Evolutionary conservation across 2,113 vertebrate species (phyloP), one percentile per base, ranked within the genome.

Genomic region (Megatriorchis doriae): DNA sequence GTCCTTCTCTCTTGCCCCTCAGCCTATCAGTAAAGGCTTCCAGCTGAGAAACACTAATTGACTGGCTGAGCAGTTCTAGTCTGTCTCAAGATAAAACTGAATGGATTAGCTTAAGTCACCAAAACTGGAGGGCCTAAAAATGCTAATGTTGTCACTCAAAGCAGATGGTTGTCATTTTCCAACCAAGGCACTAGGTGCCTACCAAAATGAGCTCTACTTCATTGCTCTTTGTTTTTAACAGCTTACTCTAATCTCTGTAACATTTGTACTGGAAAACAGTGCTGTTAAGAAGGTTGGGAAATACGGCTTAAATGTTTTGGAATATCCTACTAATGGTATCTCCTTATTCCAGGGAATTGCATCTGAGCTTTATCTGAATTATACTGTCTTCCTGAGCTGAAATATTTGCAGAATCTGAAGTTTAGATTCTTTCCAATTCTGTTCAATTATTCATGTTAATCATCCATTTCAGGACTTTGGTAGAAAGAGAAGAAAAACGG

Each of bases 1-100:
- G 11, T 19, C 31, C 40, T 55, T 40, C 11, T 0, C 0, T 14
- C 23, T 25, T 78, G 13, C 9, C 23, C 32, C 17, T 78, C 40
- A 52, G 31, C 34, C 74, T 61, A 21, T 26, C 36, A 74, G 13
- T n/a, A 71, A 83, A 86, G 36, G 27, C 21, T 63, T 72, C 47
- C 72, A 75, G 34, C n/a, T 83, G 56, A 48, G 75, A 72, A 83
- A 23, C 17, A 43, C 20, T 80, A n/a, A 89, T 58, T 53, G 52
- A 48, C 62, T 80, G 67, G 17, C 47, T 62, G 31, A 83, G 36
- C 10, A 32, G 56, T 13, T 59, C 58, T 78, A 65, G 58, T 32
- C 53, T 73, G 26, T 66, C 58, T 85, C 59, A 92, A 93, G 58
- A 59, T 25, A 73, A 74, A 70, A 52, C 4, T 20, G 25, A 75